A percentile compares a stretch with the other conserved stretches of the same genome.
Evolutionary conservation across 2,113 vertebrate species (phyloP).

Genomic region (Nerophis lumbriciformis): DNA sequence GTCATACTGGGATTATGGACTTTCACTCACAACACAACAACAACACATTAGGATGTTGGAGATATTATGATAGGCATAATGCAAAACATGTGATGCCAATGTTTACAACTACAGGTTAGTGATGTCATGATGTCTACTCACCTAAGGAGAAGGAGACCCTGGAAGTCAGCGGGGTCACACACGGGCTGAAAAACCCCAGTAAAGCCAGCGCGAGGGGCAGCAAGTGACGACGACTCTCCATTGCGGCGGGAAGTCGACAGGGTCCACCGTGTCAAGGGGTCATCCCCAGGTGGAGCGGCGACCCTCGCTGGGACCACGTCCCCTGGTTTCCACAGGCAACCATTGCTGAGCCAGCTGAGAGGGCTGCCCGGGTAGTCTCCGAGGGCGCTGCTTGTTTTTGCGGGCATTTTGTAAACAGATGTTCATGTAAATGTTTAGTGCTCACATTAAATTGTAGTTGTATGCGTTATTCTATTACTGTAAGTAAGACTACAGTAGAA

Average conservation of each 20-base stretch:
- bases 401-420: no score
- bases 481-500: no score
- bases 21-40: background rate
- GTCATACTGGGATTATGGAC: background rate
- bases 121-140: slow-evolving; percentile 31
- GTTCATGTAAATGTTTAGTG: no score
- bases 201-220: slow-evolving; percentile 30
- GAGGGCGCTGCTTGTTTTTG: no score
- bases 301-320: slow-evolving; percentile 28
- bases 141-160: slow-evolving; percentile 64
- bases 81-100: background rate
- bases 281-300: background rate
- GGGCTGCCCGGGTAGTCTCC: background rate
- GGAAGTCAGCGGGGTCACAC: slow-evolving; percentile 33
- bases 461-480: no score
- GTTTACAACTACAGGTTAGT: background rate
- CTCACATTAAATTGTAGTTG: no score
- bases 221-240: slow-evolving; percentile 29
- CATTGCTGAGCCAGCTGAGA: slow-evolving; percentile 31
- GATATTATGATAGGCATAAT: no score
- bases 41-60: background rate
- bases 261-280: slow-evolving; percentile 3
- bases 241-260: slow-evolving; percentile 22
- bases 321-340: slow-evolving; percentile 19
- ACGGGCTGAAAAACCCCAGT: slow-evolving; percentile 25